Evolutionary conservation across 2,888 invertebrate genomes (phyloP).

Genomic region (Torymus auratus): DNA sequence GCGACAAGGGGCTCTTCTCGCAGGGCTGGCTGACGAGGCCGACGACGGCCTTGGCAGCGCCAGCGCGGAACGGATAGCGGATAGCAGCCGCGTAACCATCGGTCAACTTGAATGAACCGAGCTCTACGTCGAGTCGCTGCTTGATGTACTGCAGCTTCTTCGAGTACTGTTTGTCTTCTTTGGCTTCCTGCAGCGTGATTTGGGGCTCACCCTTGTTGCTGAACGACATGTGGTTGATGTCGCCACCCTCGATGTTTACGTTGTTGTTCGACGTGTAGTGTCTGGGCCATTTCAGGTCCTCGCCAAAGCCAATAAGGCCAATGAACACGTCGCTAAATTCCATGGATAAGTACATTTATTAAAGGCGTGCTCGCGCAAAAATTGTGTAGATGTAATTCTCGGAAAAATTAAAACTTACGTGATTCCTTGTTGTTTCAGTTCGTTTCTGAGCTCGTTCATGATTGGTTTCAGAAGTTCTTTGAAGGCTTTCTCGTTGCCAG

Average conservation of each 20-base stretch:
- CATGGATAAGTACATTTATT: too few relatives aligned
- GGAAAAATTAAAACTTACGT: slow-evolving; percentile 75
- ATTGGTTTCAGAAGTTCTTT: slow-evolving; percentile 82
- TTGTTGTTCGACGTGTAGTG: slow-evolving; percentile 80
- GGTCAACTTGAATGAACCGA: slow-evolving; percentile 76
- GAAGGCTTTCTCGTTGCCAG: slow-evolving; percentile 82
- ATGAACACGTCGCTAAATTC: slow-evolving; percentile 79
- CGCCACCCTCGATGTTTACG: slow-evolving; percentile 78
- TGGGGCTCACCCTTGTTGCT: slow-evolving; percentile 65
- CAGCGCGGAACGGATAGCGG: slow-evolving; percentile 86
- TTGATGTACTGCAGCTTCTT: slow-evolving; percentile 68
- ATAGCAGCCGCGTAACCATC: slow-evolving; percentile 82
- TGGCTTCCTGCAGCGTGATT: slow-evolving; percentile 69
- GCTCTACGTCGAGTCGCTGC: slow-evolving; percentile 77
- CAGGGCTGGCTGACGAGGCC: slow-evolving; percentile 82
- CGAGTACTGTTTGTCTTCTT: slow-evolving; percentile 59
- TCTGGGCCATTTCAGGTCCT: slow-evolving; percentile 78
- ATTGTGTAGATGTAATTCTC: too few relatives aligned
- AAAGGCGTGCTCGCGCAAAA: too few relatives aligned
- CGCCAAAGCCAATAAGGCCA: slow-evolving; percentile 80
- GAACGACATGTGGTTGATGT: slow-evolving; percentile 75
- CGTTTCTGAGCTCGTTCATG: slow-evolving; percentile 80
- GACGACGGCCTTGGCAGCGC: slow-evolving; percentile 86
- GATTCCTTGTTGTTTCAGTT: slow-evolving; percentile 82
- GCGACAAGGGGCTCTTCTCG: slow-evolving; percentile 77